phyloP scores from a whole-genome alignment of 1,140 invertebrate genomes.

The Bombus waltoni region DNA sequence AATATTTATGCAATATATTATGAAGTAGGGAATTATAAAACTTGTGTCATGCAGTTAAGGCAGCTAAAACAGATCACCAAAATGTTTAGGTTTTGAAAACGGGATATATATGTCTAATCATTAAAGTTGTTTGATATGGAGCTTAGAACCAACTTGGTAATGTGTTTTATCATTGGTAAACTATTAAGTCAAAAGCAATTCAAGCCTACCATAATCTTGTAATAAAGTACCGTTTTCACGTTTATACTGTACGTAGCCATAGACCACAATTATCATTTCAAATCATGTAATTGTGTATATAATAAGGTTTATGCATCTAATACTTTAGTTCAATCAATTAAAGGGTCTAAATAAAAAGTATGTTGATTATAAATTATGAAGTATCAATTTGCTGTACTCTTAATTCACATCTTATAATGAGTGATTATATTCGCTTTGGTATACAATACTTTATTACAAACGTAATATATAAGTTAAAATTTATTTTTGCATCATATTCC shows the following conservation, averaged over 20 bases:
- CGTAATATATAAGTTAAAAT: neutral
- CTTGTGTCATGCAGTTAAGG: neutral
- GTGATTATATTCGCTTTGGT: neutral
- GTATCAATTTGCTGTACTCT: neutral
- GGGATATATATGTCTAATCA: neutral
- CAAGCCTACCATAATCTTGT: neutral
- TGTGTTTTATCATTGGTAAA: neutral
- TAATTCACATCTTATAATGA: neutral
- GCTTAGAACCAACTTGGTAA: neutral
- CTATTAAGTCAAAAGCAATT: neutral
- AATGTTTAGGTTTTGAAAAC: neutral
- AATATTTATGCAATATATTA: slow-evolving; percentile 40
- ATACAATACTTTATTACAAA: neutral
- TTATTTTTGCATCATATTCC: neutral
- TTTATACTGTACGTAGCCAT: neutral
- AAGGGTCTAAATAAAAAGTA: neutral
- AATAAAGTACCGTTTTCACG: neutral
- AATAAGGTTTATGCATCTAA: neutral
- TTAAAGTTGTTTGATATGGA: slow-evolving; percentile 14
- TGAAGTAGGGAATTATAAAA: slow-evolving; percentile 20
- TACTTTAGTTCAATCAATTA: neutral
- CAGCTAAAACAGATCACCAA: slow-evolving; percentile 9
- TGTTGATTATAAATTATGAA: neutral
- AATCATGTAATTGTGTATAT: neutral
- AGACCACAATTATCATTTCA: neutral